Evolutionary conservation across 2,113 vertebrate genomes (phyloP), one percentile per base, ranked within the genome.

Genomic region (Anthoscopus minutus): DNA sequence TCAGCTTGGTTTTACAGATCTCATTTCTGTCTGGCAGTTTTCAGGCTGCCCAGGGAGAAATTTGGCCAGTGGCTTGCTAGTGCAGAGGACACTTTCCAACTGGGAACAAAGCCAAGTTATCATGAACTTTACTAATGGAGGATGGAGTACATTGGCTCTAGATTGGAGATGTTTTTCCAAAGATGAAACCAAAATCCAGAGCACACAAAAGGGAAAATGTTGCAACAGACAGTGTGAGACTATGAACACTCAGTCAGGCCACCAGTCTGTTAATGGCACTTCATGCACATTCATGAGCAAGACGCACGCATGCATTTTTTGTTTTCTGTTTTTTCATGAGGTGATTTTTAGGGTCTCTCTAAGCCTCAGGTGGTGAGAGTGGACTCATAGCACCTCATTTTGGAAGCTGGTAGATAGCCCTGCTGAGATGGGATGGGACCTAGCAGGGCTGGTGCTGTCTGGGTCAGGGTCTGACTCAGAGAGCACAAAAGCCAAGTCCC

Each of bases 1-100:
- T 95, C 92, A 89, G 66, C 87, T 95, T 62, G 37, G 71, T 92
- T 94, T 93, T 92, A 87, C 73, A 92, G 73, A 86, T 91, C 83
- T 93, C 73, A 89, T 96, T 96, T 94, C 82, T 78, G 47, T 94
- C 78, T 94, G 86, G 91, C 89, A 92, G 78, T 51, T 76, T 95
- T 92, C 79, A 62, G 81, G 54, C 94, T 96, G 79, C 92, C 79
- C 87, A 88, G 85, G 70, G 90, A 94, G 62, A 91, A 89, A 87
- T 88, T 80, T 95, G 92, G 93, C 81, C 62, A 53, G 50, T 47
- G 76, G 64, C 54, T 95, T 94, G 50, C 89, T 91, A 94, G 33
- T 44, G 28, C 22, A 40, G 79, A 56, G 74, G 38, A 89, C 10
- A 28, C 50, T 80, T 96, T 96, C 87, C 87, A 95, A 45, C 42